Conservation (phyloP, 2,888 invertebrate genomes). For the Ochropacha duplaris region DNA sequence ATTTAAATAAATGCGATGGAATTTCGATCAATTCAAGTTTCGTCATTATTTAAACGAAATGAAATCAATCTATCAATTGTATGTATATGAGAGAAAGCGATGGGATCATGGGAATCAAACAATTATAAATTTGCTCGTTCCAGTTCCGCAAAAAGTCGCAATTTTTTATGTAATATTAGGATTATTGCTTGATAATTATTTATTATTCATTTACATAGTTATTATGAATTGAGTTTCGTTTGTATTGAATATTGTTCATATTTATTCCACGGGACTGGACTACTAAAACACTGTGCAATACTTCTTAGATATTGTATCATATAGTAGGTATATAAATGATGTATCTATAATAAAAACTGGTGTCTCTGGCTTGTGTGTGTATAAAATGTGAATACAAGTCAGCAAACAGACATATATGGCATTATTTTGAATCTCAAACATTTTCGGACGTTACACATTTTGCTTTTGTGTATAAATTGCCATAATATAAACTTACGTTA, state of each 20-base stretch:
- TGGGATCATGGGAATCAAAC: too few species aligned
- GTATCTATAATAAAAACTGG: background rate
- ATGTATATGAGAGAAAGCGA: too few species aligned
- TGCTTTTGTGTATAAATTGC: conserved; percentile 17
- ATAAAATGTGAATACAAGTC: background rate
- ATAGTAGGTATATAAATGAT: background rate
- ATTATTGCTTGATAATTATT: background rate
- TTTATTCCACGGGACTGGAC: background rate
- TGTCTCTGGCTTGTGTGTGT: background rate
- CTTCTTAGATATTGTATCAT: background rate
- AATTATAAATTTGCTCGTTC: too few species aligned
- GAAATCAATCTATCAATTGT: background rate
- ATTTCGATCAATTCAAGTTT: background rate
- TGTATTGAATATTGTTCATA: background rate
- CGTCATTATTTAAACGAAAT: background rate
- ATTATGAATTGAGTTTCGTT: background rate
- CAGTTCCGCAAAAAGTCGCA: background rate
- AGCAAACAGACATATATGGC: background rate
- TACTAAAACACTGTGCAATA: background rate
- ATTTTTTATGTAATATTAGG: background rate
- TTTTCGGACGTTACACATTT: conserved; percentile 18
- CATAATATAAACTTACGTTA: conserved; percentile 15
- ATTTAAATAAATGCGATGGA: background rate
- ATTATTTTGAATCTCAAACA: conserved; percentile 14
- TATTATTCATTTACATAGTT: background rate